Base-by-base conservation (phyloP, 2,888 invertebrate genomes). In the Drosophila dives region DNA sequence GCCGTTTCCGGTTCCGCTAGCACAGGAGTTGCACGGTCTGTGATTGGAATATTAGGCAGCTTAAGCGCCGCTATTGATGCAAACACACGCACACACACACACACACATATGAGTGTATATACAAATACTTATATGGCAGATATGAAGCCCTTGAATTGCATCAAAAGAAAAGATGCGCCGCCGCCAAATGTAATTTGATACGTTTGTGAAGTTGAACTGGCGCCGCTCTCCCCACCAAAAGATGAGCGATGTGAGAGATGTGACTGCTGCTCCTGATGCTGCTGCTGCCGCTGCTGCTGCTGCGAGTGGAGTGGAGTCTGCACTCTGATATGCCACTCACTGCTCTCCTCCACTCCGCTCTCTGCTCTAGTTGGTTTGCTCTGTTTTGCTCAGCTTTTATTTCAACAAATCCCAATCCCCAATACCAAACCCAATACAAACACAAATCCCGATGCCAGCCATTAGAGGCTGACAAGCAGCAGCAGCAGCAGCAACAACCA, bases 1-100 rank as follows among this genome's bases (percentile, higher is more conserved):
- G 56, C 63, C 83, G 81, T 86, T 89, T 86, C 86, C 86, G 89
- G 72, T 89, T 86, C 86, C 86, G 86, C 51, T 80, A 75, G 55
- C 62, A 38, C 48, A 54, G 11, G 15, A 54, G 29, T 32, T 26
- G 36, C 26, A 11, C 34, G 15, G 42, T 49, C 51, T 51, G 32
- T 33, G n/a, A 51, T 15, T 32, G 56, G 36, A 20, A 64, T 66
- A 72, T 75, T 71, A 67, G 62, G 70, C 72, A 76, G 56, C 56
- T 49, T 40, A 32, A 65, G 49, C 63, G 54, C 70, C 64, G 70
- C 75, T 63, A 69, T 68, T 77, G 60, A 38, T 55, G 29, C 55
- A 55, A 69, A 50, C 33, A 55, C 29, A 55, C n/a, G n/a, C 26
- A 55, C 20, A 23, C 23, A 55, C 12, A 36, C 17, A 55, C 15